Conservation (phyloP, 1,140 invertebrate species). For the Diorhabda elongata region DNA sequence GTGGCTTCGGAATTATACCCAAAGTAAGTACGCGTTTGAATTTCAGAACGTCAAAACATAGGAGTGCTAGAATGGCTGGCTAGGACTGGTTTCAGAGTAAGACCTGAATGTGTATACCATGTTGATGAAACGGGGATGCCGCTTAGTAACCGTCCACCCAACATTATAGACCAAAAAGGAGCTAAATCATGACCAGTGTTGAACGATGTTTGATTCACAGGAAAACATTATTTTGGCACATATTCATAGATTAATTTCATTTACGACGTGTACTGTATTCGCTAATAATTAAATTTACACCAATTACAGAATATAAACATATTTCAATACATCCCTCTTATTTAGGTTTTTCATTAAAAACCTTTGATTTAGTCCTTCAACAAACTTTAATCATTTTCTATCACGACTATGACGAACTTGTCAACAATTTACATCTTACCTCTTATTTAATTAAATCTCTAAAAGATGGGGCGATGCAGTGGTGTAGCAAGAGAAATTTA, state of each 20-base stretch:
- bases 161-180: too few relatives aligned
- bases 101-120: neutral
- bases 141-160: too few relatives aligned
- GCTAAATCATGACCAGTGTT: neutral
- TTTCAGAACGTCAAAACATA: neutral
- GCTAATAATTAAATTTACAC: neutral
- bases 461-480: slow-evolving; percentile 28
- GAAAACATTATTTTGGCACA: neutral
- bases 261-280: neutral
- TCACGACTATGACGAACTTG: slow-evolving; percentile 33
- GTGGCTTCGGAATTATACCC: too few relatives aligned
- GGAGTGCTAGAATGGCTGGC: slow-evolving; percentile 1
- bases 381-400: slow-evolving; percentile 26
- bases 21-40: too few relatives aligned
- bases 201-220: neutral
- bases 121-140: neutral
- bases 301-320: neutral
- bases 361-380: neutral
- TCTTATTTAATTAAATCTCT: slow-evolving; percentile 41
- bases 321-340: neutral
- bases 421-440: slow-evolving; percentile 40
- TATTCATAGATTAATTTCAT: neutral
- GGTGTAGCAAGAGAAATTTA: slow-evolving; percentile 4
- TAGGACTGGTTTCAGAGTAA: neutral
- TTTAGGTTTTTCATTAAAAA: neutral